Base-by-base conservation (phyloP, 2,797 vertebrate genomes). In the Podarcis siculus region DNA sequence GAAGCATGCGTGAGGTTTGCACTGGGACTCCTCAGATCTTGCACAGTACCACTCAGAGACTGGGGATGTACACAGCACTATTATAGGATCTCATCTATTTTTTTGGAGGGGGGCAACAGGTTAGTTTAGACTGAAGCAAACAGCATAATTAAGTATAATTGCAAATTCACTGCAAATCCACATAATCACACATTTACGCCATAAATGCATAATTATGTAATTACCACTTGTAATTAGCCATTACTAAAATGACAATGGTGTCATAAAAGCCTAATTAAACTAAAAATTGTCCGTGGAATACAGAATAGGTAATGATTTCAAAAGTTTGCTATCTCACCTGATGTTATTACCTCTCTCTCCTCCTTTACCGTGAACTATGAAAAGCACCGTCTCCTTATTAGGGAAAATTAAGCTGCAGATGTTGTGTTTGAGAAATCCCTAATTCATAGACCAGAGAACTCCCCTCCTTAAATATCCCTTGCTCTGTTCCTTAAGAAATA, bases 101-200 rank as follows among this genome's bases (percentile, higher is more conserved):
- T 93, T 82, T 19, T 8, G 25, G 39, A 3, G n/a, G 83, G 27
- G 64, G 25, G 83, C 88, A 64, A 91, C 80, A 94, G 91, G 95
- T 96, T 96, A 95, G 82, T 91, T 93, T 92, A 91, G 87, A 95
- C 92, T 93, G 94, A 93, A 86, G 91, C 91, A 95, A 95, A 96
- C 95, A 95, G 92, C 87, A 76, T 94, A 96, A 97, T 97, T 96
- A 96, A 95, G 78, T 92, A 93, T 90, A 95, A 96, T 96, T 96
- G 96, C 90, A 94, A 96, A 95, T 96, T 94, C 94, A 91, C 91
- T 94, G 27, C 42, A 94, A 95, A 95, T 95, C 92, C 89, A 15
- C 95, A 86, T 94, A 96, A 96, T 96, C 91, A 92, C 89, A 90
- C 93, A 94, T 95, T 96, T 96, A 96, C 92, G 95, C 35, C 21